Conservation (phyloP, 2,113 vertebrate genomes). For the Addax nasomaculatus region DNA sequence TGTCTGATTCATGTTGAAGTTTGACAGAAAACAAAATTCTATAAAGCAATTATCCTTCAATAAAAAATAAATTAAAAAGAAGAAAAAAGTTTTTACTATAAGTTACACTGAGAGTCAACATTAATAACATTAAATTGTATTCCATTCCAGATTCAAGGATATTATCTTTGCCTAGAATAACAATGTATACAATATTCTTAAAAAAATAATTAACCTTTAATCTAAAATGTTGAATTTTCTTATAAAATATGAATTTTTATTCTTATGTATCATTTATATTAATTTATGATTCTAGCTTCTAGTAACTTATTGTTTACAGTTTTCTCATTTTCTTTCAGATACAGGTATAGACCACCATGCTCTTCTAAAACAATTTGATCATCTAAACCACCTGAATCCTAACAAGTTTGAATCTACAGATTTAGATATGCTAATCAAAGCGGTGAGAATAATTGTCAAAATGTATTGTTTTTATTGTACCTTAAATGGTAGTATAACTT, state of each 20-base stretch:
- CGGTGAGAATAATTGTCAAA: constrained; percentile 81
- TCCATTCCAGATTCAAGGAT: background rate
- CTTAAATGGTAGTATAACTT: background rate
- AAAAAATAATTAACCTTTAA: constrained; percentile 7
- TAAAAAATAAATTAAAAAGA: background rate
- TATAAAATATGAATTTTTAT: constrained; percentile 3
- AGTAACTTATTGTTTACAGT: background rate
- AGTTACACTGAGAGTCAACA: background rate
- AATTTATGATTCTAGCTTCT: constrained; percentile 4
- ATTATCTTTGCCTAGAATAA: background rate
- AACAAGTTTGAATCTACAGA: constrained; percentile 96
- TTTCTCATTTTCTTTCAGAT: constrained; percentile 76
- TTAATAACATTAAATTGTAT: background rate
- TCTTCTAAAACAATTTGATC: constrained; percentile 96
- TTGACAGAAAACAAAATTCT: background rate
- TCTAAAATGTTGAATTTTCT: background rate
- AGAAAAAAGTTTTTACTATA: background rate
- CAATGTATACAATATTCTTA: background rate
- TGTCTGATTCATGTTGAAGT: background rate
- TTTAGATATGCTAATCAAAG: constrained; percentile 95
- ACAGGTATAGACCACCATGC: constrained; percentile 91
- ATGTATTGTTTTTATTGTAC: background rate
- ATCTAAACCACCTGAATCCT: constrained; percentile 96
- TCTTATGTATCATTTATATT: background rate
- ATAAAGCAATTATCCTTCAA: background rate